Percentiles rank a stretch among this genome's conserved stretches.
Conservation (phyloP, 2,888 invertebrate genomes). For the Cantharis nigra region DNA sequence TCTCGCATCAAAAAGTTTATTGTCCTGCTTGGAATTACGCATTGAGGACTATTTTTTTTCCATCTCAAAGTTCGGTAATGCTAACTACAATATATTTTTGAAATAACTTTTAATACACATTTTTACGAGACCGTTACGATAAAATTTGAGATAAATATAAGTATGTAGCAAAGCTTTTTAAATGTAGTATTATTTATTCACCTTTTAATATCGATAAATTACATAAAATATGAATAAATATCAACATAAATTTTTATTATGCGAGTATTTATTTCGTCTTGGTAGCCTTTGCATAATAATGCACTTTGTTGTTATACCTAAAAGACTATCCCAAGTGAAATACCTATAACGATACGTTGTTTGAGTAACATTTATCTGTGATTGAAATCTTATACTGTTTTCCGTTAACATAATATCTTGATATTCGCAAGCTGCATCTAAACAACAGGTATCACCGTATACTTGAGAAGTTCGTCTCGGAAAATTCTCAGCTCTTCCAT, state of each 20-base stretch:
- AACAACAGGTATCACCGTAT: background rate
- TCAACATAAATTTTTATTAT: background rate
- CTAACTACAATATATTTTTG: background rate
- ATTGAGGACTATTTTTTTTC: background rate
- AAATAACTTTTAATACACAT: background rate
- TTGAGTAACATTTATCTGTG: slow-evolving; percentile 36
- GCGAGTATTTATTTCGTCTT: background rate
- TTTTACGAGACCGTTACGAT: background rate
- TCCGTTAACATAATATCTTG: slow-evolving; percentile 41
- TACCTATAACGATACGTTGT: slow-evolving; percentile 26
- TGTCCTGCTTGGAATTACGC: slow-evolving; percentile 27
- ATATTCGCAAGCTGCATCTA: slow-evolving; percentile 28
- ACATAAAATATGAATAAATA: background rate
- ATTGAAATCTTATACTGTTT: slow-evolving; percentile 40
- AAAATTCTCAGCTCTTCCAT: background rate
- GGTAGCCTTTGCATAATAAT: background rate
- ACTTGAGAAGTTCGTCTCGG: background rate
- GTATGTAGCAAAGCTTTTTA: background rate
- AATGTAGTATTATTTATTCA: background rate
- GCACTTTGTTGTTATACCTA: slow-evolving; percentile 9
- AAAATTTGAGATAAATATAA: background rate
- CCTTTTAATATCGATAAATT: background rate
- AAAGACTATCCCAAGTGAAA: slow-evolving; percentile 26
- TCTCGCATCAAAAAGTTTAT: slow-evolving; percentile 31
- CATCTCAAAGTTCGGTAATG: background rate